These are phyloP conservation scores for Eonycteris spelaea DNA, from an alignment of 2,113 vertebrate species.

Conservation along the genomic window DNA sequence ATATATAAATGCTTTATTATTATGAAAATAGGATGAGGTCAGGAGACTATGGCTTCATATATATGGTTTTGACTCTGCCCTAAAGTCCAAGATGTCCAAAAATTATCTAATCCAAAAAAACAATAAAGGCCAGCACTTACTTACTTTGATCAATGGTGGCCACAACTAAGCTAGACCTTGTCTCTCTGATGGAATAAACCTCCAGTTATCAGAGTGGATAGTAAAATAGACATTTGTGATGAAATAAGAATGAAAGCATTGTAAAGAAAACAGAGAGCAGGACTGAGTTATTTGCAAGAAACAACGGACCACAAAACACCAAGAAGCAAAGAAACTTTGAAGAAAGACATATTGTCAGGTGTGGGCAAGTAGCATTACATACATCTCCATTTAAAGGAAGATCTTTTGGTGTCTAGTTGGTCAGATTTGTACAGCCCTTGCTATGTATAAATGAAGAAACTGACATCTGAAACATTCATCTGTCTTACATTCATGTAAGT, in stretches of 20 bases:
- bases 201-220: background rate
- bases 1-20: background rate
- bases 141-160: background rate
- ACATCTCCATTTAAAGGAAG: background rate
- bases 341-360: background rate
- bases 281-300: background rate
- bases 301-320: background rate
- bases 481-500: background rate
- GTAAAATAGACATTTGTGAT: background rate
- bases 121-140: background rate
- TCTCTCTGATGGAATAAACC: background rate
- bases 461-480: background rate
- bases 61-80: background rate
- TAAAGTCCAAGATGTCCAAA: background rate
- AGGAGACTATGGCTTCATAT: background rate
- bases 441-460: background rate
- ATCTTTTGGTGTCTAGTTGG: background rate
- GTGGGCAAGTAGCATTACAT: accelerated
- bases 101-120: background rate
- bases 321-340: background rate
- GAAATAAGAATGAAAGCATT: background rate
- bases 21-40: background rate
- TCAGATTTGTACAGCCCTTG: background rate
- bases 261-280: background rate
- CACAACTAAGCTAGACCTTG: background rate